Conservation (phyloP, 2,113 vertebrate genomes). For the Neopipo cinnamomea region DNA sequence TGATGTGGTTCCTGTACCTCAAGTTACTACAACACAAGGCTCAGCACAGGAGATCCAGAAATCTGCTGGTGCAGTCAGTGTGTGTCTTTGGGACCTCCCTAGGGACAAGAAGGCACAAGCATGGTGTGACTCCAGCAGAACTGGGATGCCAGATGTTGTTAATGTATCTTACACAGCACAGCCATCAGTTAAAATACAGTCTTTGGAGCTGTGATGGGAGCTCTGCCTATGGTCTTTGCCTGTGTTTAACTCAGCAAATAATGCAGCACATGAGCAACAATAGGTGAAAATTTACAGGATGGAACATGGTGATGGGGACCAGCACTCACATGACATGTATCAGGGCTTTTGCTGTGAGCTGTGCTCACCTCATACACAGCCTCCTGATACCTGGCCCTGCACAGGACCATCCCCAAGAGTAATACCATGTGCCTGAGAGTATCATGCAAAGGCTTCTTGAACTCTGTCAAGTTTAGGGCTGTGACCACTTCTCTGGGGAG, state of each 20-base stretch:
- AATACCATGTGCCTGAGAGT: no score
- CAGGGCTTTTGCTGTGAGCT: not conserved
- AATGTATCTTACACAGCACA: not conserved
- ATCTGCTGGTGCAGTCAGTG: not conserved
- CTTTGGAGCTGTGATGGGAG: not conserved
- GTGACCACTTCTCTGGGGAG: no score
- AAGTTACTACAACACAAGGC: not conserved
- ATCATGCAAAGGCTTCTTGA: no score
- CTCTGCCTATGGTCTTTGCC: not conserved
- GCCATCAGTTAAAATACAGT: not conserved
- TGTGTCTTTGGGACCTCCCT: not conserved
- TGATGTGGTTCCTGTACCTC: not conserved
- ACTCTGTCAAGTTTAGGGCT: no score
- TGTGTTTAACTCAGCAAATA: not conserved
- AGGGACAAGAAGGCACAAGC: not conserved
- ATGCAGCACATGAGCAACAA: not conserved
- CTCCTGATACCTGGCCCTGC: rapidly evolving
- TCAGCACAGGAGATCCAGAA: not conserved
- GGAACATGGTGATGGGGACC: not conserved
- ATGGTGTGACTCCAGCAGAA: not conserved
- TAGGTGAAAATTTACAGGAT: not conserved
- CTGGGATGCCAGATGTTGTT: not conserved
- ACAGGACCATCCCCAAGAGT: no score
- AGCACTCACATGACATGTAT: rapidly evolving
- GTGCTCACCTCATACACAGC: not conserved